These are phyloP conservation scores for Ariopsis seemanni DNA, from an alignment of 2,113 vertebrate species.

Conservation along the genomic window DNA sequence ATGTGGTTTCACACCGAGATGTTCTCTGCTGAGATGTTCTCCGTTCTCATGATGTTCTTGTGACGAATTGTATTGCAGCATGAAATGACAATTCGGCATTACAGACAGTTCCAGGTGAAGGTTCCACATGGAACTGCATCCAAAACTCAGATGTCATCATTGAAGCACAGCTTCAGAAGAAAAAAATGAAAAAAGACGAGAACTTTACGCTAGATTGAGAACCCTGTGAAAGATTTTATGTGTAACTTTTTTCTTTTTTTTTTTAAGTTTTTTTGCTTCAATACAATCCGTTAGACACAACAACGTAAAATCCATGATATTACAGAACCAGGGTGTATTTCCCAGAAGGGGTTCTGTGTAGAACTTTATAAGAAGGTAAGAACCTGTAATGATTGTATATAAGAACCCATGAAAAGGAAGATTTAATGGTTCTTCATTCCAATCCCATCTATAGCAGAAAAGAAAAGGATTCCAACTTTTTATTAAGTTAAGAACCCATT, in stretches of 20 bases:
- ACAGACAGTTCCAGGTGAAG: too few species aligned
- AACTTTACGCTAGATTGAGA: background rate
- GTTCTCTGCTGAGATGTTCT: too few species aligned
- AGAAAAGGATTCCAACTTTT: background rate
- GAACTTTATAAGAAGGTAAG: background rate
- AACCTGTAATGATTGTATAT: background rate
- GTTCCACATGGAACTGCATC: too few species aligned
- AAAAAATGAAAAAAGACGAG: too few species aligned
- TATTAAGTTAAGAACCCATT: background rate
- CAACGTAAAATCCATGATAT: background rate
- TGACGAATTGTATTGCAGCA: too few species aligned
- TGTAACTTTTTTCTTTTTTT: too few species aligned
- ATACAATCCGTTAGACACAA: background rate
- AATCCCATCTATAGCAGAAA: background rate
- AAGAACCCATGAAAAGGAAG: background rate
- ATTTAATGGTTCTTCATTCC: background rate
- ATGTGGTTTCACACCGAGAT: too few species aligned
- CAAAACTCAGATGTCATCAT: too few species aligned
- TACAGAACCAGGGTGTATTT: background rate
- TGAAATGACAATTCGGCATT: too few species aligned
- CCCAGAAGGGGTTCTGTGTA: background rate
- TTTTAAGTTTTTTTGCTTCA: background rate
- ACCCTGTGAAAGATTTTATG: background rate
- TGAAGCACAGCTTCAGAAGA: too few species aligned
- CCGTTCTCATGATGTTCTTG: too few species aligned